Evolutionary conservation across 64 coral and sea anemone species (phyloP).

Genomic region (Actinia equina): DNA sequence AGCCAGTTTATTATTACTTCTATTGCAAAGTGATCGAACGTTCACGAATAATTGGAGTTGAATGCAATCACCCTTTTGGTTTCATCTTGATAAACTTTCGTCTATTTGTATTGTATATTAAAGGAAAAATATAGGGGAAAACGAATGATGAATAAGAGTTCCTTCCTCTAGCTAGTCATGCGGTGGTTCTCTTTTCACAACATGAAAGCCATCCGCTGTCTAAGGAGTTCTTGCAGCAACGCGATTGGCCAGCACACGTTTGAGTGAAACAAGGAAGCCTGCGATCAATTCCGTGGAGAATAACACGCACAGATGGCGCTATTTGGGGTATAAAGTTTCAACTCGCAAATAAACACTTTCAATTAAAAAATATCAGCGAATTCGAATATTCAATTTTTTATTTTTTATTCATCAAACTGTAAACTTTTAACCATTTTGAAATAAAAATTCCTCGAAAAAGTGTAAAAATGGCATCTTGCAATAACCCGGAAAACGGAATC

Average conservation of each 20-base stretch:
- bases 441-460: neutral
- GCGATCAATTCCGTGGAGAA: neutral
- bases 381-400: neutral
- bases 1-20: slow-evolving; percentile 7
- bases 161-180: neutral
- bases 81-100: slow-evolving; percentile 16
- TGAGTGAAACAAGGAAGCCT: neutral
- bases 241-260: slow-evolving; percentile 2
- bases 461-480: neutral
- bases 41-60: slow-evolving; percentile 5
- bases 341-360: neutral
- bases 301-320: slow-evolving; percentile 5
- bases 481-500: neutral
- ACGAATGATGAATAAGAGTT: neutral
- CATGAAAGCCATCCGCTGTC: slow-evolving; percentile 23
- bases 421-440: neutral
- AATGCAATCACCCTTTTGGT: neutral
- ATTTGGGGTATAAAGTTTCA: slow-evolving; percentile 6
- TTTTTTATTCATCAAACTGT: neutral
- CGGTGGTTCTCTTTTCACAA: neutral
- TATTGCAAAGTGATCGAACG: slow-evolving; percentile 15
- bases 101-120: slow-evolving; percentile 7
- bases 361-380: neutral
- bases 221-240: neutral
- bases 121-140: neutral